Conservation (phyloP, 2,113 vertebrate species). For the Recurvirostra avosetta region DNA sequence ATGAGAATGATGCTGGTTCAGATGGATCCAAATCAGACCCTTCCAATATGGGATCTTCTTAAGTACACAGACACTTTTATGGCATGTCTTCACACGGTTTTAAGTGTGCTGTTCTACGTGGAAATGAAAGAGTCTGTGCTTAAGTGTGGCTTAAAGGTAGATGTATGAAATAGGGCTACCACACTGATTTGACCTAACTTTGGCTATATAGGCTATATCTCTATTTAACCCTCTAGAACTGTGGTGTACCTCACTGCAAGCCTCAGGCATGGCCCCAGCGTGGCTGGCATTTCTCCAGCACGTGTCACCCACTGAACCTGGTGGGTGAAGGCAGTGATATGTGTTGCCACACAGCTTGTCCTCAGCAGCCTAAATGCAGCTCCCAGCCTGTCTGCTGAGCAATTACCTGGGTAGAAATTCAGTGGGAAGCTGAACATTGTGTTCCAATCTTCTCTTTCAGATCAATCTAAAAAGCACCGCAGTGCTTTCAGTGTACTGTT, state of each 20-base stretch:
- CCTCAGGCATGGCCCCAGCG: fast-evolving
- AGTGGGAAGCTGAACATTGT: not conserved
- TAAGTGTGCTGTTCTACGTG: fast-evolving
- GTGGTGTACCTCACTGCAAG: fast-evolving
- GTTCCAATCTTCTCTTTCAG: not conserved
- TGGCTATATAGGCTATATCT: not conserved
- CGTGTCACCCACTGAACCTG: fast-evolving
- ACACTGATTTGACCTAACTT: not conserved
- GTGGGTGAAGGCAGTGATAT: fast-evolving
- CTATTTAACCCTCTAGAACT: fast-evolving
- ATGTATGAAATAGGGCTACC: no score
- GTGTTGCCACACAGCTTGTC: not conserved
- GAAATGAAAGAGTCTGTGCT: not conserved
- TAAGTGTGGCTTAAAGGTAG: not conserved
- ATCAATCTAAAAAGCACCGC: not conserved
- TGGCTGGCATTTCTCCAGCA: no score
- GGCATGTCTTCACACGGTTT: not conserved
- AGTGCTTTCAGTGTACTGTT: not conserved
- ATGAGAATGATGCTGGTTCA: not conserved
- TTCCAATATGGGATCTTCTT: fast-evolving
- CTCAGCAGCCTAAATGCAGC: not conserved
- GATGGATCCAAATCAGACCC: not conserved
- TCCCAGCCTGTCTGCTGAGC: not conserved
- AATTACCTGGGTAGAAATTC: not conserved
- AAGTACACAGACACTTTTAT: not conserved